These are phyloP conservation scores for Meles meles DNA, from an alignment of 2,113 vertebrate species.

Conservation along the genomic window DNA sequence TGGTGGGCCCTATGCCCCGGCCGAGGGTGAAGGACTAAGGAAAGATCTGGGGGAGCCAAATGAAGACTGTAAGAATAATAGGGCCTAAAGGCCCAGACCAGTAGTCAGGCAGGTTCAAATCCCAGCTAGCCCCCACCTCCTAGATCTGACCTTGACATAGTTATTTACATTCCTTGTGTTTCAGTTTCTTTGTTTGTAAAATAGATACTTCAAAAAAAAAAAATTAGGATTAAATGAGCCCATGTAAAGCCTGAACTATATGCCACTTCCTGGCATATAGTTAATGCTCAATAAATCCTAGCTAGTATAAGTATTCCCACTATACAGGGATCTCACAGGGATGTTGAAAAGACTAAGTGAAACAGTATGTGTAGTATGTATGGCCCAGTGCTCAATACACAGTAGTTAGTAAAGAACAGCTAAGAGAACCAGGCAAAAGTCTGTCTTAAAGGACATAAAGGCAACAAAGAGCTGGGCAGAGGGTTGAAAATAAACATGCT, in stretches of 20 bases:
- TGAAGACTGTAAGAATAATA: background rate
- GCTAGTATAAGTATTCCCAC: background rate
- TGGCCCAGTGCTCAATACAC: background rate
- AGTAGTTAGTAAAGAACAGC: background rate
- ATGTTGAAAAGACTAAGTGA: background rate
- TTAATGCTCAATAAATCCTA: background rate
- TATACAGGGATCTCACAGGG: background rate
- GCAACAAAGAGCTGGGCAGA: background rate
- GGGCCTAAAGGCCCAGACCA: background rate
- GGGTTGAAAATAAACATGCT: background rate
- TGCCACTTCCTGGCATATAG: background rate
- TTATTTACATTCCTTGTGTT: background rate
- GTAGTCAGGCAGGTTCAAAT: background rate
- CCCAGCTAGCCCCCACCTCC: background rate
- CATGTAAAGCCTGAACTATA: background rate
- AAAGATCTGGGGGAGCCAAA: background rate
- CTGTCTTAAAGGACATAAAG: background rate
- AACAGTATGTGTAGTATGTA: background rate
- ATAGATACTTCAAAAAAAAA: background rate
- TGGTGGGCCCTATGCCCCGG: background rate
- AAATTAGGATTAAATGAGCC: background rate
- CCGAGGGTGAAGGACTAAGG: background rate
- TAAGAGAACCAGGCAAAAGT: background rate
- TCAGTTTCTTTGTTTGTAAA: background rate
- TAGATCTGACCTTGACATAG: background rate